Conservation (phyloP, 1,140 invertebrate genomes). For the Tetramorium simillimum region DNA sequence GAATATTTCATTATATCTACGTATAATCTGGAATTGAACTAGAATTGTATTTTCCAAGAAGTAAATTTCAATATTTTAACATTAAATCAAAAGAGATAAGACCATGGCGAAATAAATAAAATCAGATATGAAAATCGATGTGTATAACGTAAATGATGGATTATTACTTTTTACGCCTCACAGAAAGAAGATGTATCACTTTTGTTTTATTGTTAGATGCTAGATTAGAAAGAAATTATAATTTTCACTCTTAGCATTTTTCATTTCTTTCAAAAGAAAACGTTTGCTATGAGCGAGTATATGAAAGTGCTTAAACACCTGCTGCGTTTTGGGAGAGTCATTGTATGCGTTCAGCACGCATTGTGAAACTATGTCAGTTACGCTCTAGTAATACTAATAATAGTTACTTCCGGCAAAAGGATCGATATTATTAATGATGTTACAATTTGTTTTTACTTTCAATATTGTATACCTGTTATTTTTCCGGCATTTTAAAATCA, state of each 20-base stretch:
- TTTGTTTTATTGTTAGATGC: not conserved
- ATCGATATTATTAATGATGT: slow-evolving; percentile 2
- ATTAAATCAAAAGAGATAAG: not conserved
- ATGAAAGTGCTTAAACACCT: slow-evolving; percentile 1
- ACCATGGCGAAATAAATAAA: not conserved
- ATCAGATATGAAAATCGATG: no score
- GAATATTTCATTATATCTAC: not conserved
- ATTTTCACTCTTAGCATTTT: not conserved
- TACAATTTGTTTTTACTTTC: not conserved
- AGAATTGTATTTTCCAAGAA: not conserved
- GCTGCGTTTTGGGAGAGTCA: not conserved
- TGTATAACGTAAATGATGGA: not conserved
- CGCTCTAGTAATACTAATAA: slow-evolving; percentile 25
- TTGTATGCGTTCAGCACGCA: not conserved
- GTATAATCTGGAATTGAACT: not conserved
- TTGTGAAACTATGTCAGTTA: slow-evolving; percentile 13
- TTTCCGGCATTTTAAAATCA: not conserved
- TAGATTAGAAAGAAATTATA: not conserved
- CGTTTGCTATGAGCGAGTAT: not conserved
- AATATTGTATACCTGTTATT: not conserved
- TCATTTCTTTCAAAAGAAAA: not conserved
- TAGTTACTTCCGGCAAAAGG: not conserved
- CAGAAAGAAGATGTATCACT: not conserved
- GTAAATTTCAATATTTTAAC: not conserved
- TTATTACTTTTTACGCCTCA: not conserved